phyloP scores from a whole-genome alignment of 2,888 invertebrate species.

The Meteorus cinctellus region DNA sequence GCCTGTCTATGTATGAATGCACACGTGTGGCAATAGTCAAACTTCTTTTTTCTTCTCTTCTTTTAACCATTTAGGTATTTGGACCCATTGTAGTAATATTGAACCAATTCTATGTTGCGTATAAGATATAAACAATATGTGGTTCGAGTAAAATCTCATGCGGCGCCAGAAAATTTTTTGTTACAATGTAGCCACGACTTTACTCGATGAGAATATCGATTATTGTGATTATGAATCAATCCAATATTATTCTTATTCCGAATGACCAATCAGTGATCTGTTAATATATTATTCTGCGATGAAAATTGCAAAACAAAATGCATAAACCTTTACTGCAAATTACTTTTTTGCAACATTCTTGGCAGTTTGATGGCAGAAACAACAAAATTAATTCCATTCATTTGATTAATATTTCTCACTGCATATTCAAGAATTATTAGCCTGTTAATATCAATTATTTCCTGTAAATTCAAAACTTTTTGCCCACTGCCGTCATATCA shows the following conservation, averaged over 20 bases:
- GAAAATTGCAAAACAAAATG: too few species aligned
- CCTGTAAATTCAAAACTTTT: background rate
- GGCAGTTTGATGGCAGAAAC: background rate
- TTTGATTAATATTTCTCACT: background rate
- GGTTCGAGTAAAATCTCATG: constrained; percentile 8
- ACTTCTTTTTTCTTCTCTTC: constrained; percentile 1
- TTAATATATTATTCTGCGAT: background rate
- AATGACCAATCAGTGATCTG: too few species aligned
- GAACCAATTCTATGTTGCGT: constrained; percentile 7
- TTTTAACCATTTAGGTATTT: background rate
- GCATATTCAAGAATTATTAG: background rate
- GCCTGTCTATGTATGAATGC: too few species aligned
- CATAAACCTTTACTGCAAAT: constrained; percentile 15
- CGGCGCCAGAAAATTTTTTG: constrained; percentile 10
- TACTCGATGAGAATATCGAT: constrained; percentile 27
- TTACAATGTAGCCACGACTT: background rate
- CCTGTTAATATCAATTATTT: constrained; percentile 1
- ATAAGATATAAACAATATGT: background rate
- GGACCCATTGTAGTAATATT: background rate
- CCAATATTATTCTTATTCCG: background rate
- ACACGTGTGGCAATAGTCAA: constrained; percentile 6
- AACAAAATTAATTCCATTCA: background rate
- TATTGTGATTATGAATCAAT: constrained; percentile 33
- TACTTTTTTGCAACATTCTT: background rate
- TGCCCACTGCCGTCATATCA: background rate